Evolutionary conservation across 2,888 invertebrate genomes (phyloP).

Genomic region (Geophilus truncorum): DNA sequence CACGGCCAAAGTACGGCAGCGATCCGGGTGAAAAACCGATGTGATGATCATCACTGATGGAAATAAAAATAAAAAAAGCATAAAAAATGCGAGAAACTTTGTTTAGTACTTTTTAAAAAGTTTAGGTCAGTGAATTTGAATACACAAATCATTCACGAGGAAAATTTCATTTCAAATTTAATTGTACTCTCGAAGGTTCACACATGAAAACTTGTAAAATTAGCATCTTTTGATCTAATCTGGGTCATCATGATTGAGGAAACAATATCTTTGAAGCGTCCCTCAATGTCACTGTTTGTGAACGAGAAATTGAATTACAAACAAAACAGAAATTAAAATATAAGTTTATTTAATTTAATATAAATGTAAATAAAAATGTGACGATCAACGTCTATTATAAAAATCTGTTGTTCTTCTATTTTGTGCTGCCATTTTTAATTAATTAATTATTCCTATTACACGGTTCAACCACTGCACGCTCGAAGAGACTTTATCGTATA

Average conservation of each 20-base stretch:
- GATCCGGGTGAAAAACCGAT: slow-evolving; percentile 13
- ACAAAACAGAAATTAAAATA: too few species aligned
- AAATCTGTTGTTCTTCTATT: too few species aligned
- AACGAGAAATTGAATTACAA: too few species aligned
- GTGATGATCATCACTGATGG: not conserved
- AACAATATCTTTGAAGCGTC: too few species aligned
- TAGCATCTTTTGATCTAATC: too few species aligned
- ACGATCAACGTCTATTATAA: too few species aligned
- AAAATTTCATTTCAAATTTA: not conserved
- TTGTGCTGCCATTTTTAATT: not conserved
- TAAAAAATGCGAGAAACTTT: too few species aligned
- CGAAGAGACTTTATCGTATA: slow-evolving; percentile 56
- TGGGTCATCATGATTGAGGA: too few species aligned
- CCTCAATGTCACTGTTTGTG: too few species aligned
- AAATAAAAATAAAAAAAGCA: not conserved
- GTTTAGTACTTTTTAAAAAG: not conserved
- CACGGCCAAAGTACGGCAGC: slow-evolving; percentile 1
- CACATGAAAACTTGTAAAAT: not conserved
- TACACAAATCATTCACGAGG: not conserved
- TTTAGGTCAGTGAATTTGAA: not conserved
- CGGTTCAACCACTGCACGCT: slow-evolving; percentile 74
- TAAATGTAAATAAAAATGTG: too few species aligned
- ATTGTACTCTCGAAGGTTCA: too few species aligned
- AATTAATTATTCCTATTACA: not conserved
- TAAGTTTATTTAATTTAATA: too few species aligned